A percentile compares a stretch with the other conserved stretches of the same genome.
phyloP scores from a whole-genome alignment of 2,888 invertebrate species.

The Ichneumoninae sp. region DNA sequence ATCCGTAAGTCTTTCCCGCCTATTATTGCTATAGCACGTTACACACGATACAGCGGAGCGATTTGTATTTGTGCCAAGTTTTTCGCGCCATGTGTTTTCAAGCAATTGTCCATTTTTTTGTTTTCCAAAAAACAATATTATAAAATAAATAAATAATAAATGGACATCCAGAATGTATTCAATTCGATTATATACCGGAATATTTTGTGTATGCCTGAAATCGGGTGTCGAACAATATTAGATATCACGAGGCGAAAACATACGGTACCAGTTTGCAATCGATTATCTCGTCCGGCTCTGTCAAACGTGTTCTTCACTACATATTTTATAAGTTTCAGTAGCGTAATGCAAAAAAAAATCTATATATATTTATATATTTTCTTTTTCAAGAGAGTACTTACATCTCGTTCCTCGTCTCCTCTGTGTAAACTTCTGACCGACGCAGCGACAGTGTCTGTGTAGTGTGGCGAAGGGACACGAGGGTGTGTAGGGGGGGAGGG shows the following conservation, averaged over 20 bases:
- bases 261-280: neutral
- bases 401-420: slow-evolving; percentile 61
- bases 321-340: neutral
- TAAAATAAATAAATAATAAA: no score
- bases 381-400: slow-evolving; percentile 36
- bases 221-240: neutral
- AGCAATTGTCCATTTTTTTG: no score
- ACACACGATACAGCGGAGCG: neutral
- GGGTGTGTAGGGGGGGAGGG: neutral
- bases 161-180: no score
- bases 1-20: neutral
- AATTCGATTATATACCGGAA: no score
- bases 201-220: no score
- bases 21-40: neutral
- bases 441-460: slow-evolving; percentile 22
- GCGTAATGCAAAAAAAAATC: neutral
- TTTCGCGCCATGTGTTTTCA: no score
- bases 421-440: slow-evolving; percentile 23
- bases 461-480: slow-evolving; percentile 33
- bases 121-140: no score
- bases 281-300: neutral
- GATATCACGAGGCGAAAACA: neutral
- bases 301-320: neutral
- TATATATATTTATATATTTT: no score
- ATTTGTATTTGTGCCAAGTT: neutral